Percentiles rank a stretch among this genome's conserved stretches.
These are phyloP conservation scores for Lithophane socia DNA, from an alignment of 2,888 invertebrate species.

Conservation along the genomic window DNA sequence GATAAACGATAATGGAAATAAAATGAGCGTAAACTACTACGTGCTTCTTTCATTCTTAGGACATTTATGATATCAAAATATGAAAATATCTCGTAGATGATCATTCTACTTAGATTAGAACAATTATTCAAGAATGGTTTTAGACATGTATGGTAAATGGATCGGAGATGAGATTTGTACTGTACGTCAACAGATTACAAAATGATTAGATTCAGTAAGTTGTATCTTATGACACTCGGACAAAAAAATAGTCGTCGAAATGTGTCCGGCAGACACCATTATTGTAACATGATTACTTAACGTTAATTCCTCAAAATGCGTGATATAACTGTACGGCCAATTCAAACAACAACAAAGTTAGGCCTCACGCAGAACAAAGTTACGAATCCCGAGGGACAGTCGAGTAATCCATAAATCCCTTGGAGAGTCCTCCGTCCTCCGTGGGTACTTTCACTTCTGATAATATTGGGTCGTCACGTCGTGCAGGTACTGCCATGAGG, in stretches of 20 bases:
- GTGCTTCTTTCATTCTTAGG: constrained; percentile 13
- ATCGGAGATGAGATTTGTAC: background rate
- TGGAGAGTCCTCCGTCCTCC: constrained; percentile 69
- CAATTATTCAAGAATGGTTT: background rate
- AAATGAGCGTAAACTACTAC: constrained; percentile 44
- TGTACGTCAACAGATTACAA: background rate
- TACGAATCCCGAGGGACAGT: constrained; percentile 80
- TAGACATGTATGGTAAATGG: background rate
- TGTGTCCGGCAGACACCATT: constrained; percentile 9
- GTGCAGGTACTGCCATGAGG: constrained; percentile 47
- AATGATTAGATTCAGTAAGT: background rate
- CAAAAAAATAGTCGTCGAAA: background rate
- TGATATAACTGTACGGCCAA: constrained; percentile 63
- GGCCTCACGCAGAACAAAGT: constrained; percentile 75
- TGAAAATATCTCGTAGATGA: background rate
- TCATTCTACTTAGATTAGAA: background rate
- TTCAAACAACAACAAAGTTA: constrained; percentile 77
- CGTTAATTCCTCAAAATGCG: constrained; percentile 56
- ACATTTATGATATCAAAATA: constrained; percentile 8
- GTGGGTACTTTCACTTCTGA: constrained; percentile 70
- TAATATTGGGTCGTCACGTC: constrained; percentile 68
- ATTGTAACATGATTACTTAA: constrained; percentile 46
- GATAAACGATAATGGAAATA: constrained; percentile 59
- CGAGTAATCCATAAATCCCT: constrained; percentile 84
- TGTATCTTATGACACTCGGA: background rate